Conservation (phyloP, 1,140 invertebrate species). For the Macrosteles quadrilineatus region DNA sequence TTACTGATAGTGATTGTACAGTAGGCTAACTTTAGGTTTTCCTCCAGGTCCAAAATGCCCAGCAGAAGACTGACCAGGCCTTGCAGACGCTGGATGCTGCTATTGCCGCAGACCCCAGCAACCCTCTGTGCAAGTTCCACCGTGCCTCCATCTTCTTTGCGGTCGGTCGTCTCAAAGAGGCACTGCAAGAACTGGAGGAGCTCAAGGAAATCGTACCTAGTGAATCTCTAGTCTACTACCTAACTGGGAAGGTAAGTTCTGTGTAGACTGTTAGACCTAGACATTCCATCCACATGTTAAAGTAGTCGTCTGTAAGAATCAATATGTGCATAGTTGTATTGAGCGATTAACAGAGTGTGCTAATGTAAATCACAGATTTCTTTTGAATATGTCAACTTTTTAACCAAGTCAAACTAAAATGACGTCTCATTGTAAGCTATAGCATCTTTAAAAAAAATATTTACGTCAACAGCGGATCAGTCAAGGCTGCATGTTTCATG, state of each 20-base stretch:
- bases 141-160: slow-evolving; percentile 92
- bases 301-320: no score
- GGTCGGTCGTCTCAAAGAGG: slow-evolving; percentile 85
- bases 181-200: slow-evolving; percentile 92
- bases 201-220: slow-evolving; percentile 96
- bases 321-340: no score
- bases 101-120: slow-evolving; percentile 84
- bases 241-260: slow-evolving; percentile 89
- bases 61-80: slow-evolving; percentile 87
- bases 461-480: no score
- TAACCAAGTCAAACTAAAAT: no score
- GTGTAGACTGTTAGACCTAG: no score
- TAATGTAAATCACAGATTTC: no score
- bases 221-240: slow-evolving; percentile 98
- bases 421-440: no score
- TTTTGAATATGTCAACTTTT: no score
- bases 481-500: no score
- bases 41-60: slow-evolving; percentile 75
- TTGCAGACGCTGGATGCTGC: slow-evolving; percentile 87
- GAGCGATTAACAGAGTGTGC: no score
- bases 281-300: no score
- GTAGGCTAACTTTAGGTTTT: slow-evolving; percentile 19
- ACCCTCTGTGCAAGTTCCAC: slow-evolving; percentile 97
- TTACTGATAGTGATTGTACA: neutral
- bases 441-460: no score